Conservation (phyloP, 2,113 vertebrate genomes). For the Ptilonorhynchus violaceus region DNA sequence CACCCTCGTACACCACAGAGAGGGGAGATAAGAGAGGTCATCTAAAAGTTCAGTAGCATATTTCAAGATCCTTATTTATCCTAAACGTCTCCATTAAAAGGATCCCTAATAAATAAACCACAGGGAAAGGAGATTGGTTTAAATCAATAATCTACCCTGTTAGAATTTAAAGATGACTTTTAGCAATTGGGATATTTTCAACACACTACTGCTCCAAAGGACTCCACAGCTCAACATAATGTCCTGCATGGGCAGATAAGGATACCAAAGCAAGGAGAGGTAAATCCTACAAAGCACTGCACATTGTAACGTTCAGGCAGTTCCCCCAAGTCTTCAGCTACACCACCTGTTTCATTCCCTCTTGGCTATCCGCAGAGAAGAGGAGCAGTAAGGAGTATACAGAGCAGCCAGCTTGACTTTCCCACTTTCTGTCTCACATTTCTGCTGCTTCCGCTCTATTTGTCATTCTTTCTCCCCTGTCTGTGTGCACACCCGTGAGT, state of each 20-base stretch:
- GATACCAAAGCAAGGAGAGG: background rate
- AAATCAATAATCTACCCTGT: background rate
- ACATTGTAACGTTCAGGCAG: fast-evolving
- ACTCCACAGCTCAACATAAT: background rate
- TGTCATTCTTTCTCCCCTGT: background rate
- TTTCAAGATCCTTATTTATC: background rate
- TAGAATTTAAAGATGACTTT: background rate
- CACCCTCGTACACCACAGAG: background rate
- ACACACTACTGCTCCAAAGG: background rate
- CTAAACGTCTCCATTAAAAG: background rate
- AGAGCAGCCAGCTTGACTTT: background rate
- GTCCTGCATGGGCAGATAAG: background rate
- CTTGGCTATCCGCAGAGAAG: background rate
- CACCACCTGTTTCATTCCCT: background rate
- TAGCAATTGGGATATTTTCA: background rate
- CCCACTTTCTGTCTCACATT: background rate
- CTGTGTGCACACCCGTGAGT: background rate
- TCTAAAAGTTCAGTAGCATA: background rate
- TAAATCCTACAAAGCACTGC: background rate
- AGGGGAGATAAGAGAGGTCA: background rate
- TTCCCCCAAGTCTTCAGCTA: background rate
- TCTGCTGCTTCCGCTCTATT: background rate
- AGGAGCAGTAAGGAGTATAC: background rate
- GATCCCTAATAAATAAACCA: background rate
- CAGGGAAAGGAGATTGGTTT: background rate